phyloP scores from a whole-genome alignment of 2,888 invertebrate genomes.

The Papilio protenor region DNA sequence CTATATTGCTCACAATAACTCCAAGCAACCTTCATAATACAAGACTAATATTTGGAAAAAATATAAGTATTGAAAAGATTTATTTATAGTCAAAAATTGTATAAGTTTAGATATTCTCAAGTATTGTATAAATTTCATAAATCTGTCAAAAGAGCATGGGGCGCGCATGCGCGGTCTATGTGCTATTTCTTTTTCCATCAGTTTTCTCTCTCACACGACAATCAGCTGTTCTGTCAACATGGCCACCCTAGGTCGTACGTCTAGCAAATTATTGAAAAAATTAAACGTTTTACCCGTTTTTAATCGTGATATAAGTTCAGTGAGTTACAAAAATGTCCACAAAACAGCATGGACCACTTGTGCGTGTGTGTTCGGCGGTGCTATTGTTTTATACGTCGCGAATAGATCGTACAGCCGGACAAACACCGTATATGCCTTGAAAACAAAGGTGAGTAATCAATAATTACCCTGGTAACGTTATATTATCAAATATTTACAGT shows the following conservation, averaged over 20 bases:
- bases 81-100: not conserved
- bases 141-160: conserved; percentile 5
- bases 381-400: conserved; percentile 70
- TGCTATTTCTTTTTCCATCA: conserved; percentile 43
- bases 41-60: too few relatives aligned
- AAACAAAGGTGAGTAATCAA: conserved; percentile 73
- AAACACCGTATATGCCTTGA: conserved; percentile 77
- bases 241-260: conserved; percentile 78
- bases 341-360: conserved; percentile 70
- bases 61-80: too few relatives aligned
- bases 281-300: conserved; percentile 65
- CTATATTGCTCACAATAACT: too few relatives aligned
- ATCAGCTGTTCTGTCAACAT: conserved; percentile 79
- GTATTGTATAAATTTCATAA: not conserved
- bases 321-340: conserved; percentile 63
- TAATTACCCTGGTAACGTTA: not conserved
- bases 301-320: conserved; percentile 67
- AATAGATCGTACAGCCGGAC: conserved; percentile 64
- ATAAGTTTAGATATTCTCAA: not conserved
- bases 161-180: conserved; percentile 41
- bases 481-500: not conserved
- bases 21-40: too few relatives aligned
- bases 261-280: conserved; percentile 76
- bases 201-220: conserved; percentile 64
- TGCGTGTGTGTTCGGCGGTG: conserved; percentile 75